phyloP scores from a whole-genome alignment of 2,888 invertebrate genomes.

The Iselma pallidipennis region DNA sequence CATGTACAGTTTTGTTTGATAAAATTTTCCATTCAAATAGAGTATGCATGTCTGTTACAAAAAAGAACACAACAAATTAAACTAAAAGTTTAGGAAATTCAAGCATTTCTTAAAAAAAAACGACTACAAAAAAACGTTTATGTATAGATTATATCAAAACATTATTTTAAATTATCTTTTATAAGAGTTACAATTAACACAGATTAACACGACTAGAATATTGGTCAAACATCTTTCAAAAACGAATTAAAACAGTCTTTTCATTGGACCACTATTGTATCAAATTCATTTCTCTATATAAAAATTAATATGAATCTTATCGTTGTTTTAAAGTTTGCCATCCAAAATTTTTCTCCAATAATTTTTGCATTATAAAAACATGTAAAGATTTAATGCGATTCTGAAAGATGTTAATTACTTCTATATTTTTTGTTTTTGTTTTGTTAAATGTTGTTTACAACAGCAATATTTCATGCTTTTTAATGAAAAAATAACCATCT shows the following conservation, averaged over 20 bases:
- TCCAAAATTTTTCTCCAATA: no score
- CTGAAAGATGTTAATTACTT: slow-evolving; percentile 14
- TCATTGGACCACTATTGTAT: slow-evolving; percentile 13
- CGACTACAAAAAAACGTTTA: slow-evolving; percentile 24
- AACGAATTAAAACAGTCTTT: slow-evolving; percentile 32
- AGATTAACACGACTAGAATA: slow-evolving; percentile 37
- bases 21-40: slow-evolving; percentile 25
- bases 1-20: slow-evolving; percentile 10
- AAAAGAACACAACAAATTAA: background rate
- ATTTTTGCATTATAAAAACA: no score
- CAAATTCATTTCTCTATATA: background rate
- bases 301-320: background rate
- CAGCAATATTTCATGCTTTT: slow-evolving; percentile 1
- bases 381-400: slow-evolving; percentile 10
- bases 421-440: no score
- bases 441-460: no score
- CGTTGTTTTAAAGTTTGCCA: background rate
- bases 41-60: slow-evolving; percentile 44
- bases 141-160: slow-evolving; percentile 42
- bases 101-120: slow-evolving; percentile 21
- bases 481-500: slow-evolving; percentile 15
- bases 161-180: slow-evolving; percentile 28
- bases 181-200: slow-evolving; percentile 38
- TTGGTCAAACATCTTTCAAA: slow-evolving; percentile 19
- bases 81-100: no score